Percentiles rank a stretch among this genome's conserved stretches.
Evolutionary conservation across 2,888 invertebrate genomes (phyloP).

Genomic region (Drosophila tripunctata): DNA sequence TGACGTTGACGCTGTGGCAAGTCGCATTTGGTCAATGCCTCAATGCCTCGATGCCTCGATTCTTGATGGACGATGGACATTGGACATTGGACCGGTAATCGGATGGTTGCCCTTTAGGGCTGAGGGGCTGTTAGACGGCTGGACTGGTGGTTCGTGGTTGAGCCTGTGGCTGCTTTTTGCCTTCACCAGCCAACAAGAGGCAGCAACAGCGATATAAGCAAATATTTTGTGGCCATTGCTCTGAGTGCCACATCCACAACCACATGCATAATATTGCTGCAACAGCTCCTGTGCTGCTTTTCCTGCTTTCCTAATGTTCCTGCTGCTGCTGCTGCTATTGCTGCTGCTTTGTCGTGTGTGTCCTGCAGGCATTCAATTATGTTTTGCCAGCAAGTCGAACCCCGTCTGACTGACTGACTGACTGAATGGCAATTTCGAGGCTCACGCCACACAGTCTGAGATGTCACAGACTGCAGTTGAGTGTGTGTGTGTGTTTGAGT

Average conservation of each 20-base stretch:
- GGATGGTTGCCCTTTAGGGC: constrained; percentile 24
- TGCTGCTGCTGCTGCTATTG: constrained; percentile 21
- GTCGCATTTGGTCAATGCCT: constrained; percentile 53
- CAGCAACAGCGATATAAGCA: constrained; percentile 63
- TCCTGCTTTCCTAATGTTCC: too few species aligned
- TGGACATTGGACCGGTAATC: constrained; percentile 39
- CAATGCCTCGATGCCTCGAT: constrained; percentile 34
- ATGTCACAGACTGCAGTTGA: constrained; percentile 24
- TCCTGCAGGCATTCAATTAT: constrained; percentile 79
- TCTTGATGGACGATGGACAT: constrained; percentile 42
- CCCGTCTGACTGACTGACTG: constrained; percentile 22
- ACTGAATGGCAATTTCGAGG: constrained; percentile 68
- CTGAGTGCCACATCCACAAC: constrained; percentile 7
- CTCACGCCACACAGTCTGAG: constrained; percentile 57
- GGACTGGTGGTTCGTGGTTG: constrained; percentile 30
- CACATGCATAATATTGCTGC: constrained; percentile 8
- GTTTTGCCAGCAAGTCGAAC: constrained; percentile 62
- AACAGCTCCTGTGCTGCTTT: constrained; percentile 16
- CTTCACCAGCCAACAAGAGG: constrained; percentile 35
- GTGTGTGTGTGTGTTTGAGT: constrained; percentile 55
- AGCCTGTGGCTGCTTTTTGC: constrained; percentile 51
- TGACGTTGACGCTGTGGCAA: constrained; percentile 71
- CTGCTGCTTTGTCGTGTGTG: constrained; percentile 57
- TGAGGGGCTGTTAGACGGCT: neutral
- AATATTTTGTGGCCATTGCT: constrained; percentile 72